A percentile compares a stretch with the other conserved stretches of the same genome.
phyloP scores from a whole-genome alignment of 2,888 invertebrate genomes.

The Dastarcus helophoroides region DNA sequence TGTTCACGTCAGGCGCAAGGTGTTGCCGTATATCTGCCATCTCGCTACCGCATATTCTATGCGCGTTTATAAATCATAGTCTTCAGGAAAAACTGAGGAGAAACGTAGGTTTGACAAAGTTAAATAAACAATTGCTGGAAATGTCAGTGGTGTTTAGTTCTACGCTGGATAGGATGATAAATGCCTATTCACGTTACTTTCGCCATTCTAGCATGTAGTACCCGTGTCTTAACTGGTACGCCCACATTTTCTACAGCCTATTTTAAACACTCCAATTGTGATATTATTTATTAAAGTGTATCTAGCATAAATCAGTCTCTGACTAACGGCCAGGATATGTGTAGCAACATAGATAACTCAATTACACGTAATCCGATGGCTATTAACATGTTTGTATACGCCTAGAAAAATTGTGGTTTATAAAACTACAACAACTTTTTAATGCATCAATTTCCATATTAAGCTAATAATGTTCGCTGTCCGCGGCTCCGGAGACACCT shows the following conservation, averaged over 20 bases:
- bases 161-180: slow-evolving; percentile 9
- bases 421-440: no score
- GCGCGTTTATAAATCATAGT: slow-evolving; percentile 1
- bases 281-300: slow-evolving; percentile 12
- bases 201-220: slow-evolving; percentile 10
- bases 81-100: not conserved
- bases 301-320: slow-evolving; percentile 10
- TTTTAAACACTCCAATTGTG: slow-evolving; percentile 12
- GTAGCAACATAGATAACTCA: slow-evolving; percentile 8
- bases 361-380: slow-evolving; percentile 4
- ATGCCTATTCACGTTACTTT: slow-evolving; percentile 7
- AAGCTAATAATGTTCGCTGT: no score
- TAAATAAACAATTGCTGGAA: slow-evolving; percentile 12
- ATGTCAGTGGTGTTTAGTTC: slow-evolving; percentile 9
- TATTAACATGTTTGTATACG: no score
- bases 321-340: slow-evolving; percentile 5
- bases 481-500: no score
- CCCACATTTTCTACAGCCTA: slow-evolving; percentile 9
- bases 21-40: no score
- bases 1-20: no score
- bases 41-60: not conserved
- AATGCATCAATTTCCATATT: no score
- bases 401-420: no score
- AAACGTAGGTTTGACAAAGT: slow-evolving; percentile 8
- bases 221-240: slow-evolving; percentile 10